Base-by-base conservation (phyloP, 2,888 invertebrate genomes). In the Acanthosepion pharaonis region DNA sequence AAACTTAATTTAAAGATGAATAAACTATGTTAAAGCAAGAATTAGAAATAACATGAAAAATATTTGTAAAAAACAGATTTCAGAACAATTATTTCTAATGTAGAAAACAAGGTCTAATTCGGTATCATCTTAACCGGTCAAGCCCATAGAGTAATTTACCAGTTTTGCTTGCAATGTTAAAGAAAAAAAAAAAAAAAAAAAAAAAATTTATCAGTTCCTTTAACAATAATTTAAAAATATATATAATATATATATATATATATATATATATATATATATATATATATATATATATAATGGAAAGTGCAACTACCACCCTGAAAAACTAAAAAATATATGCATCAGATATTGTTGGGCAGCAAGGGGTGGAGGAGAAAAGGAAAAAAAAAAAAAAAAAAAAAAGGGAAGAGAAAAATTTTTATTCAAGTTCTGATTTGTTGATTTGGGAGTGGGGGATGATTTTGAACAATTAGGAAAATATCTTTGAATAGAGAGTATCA, bases 401-500 rank as follows among this genome's bases (percentile, higher is more conserved):
- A 55, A 42, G 2, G 23, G 2, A 23, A 55, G 4, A 55, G 55
- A 55, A 20, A 55, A 55, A 55, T 0, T 3, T 55, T 55, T 55
- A 55, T 55, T 55, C 55, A 55, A 20, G 55, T 55, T 55, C 55
- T 20, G 20, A 55, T 55, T 55, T 55, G 15, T 55, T 55, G 55
- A 55, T 55, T 55, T 55, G 42, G 42, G 42, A 2, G 42, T 42
- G 42, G 42, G 42, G 42, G 42, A 51, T 8, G 11, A 78, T 78
- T 78, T 78, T 78, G n/a, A 78, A 78, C 78, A 78, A 78, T n/a
- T 78, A 78, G 9, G 78, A 78, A 78, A 78, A 78, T 78, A n/a
- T 59, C 55, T 55, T 20, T 78, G 78, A n/a, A 78, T 78, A 78
- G 28, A 78, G 78, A 78, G 11, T 78, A 78, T 78, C 78, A 78